These are phyloP conservation scores for Ataeniobius toweri DNA, from an alignment of 2,797 vertebrate species.

Conservation along the genomic window DNA sequence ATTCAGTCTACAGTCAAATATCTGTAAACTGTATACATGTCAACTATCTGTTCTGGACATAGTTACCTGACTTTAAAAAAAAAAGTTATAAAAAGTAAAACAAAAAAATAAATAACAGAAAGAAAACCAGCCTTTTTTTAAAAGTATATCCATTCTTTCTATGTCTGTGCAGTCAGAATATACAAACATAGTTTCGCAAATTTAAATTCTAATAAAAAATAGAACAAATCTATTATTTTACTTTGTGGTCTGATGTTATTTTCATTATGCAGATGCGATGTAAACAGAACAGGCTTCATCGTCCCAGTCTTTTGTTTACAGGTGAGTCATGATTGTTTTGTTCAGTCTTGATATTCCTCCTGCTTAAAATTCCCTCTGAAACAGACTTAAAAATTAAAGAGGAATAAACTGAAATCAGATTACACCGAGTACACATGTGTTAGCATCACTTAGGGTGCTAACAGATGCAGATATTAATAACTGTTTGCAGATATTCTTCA, in stretches of 20 bases:
- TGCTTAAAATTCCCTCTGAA: not conserved
- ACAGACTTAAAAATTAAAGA: not conserved
- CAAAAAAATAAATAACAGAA: not conserved
- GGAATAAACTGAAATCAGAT: constrained; percentile 16
- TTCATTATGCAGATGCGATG: not conserved
- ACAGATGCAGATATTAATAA: too few relatives aligned
- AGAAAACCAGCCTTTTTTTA: not conserved
- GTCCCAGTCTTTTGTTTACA: not conserved
- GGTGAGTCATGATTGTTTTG: not conserved
- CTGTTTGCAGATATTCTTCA: not conserved
- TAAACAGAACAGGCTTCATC: not conserved
- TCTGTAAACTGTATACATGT: too few relatives aligned
- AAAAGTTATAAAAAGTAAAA: too few relatives aligned
- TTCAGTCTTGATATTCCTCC: not conserved
- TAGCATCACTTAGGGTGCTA: too few relatives aligned
- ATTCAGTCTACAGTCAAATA: too few relatives aligned
- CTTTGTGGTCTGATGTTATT: not conserved
- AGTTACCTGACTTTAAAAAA: too few relatives aligned
- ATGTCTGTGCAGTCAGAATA: not conserved
- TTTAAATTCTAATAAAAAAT: not conserved
- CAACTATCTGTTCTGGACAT: too few relatives aligned
- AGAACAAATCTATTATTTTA: not conserved
- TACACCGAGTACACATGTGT: not conserved
- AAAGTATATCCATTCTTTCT: too few relatives aligned
- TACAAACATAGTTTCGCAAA: not conserved